Percentiles rank a stretch among this genome's conserved stretches.
Evolutionary conservation across 2,888 invertebrate species (phyloP).

Genomic region (Mayetiola destructor): DNA sequence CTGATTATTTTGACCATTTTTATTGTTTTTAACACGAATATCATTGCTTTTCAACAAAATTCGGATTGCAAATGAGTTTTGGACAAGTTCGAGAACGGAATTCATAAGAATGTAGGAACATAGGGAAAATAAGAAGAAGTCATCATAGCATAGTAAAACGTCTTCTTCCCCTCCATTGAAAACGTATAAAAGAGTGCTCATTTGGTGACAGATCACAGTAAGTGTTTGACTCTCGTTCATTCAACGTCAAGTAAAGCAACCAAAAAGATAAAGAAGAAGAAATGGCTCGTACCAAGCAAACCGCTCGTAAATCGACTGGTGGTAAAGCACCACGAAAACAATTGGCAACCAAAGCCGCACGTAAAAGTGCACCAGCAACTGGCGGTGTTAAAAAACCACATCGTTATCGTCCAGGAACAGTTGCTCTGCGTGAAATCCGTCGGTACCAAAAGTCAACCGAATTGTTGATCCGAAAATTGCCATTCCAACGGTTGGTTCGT

Average conservation of each 20-base stretch:
- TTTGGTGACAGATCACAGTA: conserved; percentile 59
- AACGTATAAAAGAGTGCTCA: conserved; percentile 80
- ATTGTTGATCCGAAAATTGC: conserved; percentile 85
- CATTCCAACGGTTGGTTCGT: conserved; percentile 90
- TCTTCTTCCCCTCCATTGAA: no score
- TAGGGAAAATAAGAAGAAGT: no score
- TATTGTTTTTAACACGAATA: no score
- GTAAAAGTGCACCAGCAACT: conserved; percentile 88
- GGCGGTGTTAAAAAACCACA: conserved; percentile 95
- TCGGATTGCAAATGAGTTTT: no score
- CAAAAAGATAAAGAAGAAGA: no score
- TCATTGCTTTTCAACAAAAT: no score
- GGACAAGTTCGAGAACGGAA: no score
- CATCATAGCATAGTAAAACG: no score
- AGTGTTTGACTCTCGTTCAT: neutral
- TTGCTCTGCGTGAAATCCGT: conserved; percentile 92
- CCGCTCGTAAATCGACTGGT: conserved; percentile 93
- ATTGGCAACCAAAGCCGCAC: conserved; percentile 83
- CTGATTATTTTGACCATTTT: no score
- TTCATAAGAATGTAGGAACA: no score
- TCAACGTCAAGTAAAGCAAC: neutral
- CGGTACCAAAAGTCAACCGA: conserved; percentile 94
- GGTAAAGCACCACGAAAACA: conserved; percentile 94
- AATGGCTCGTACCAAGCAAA: conserved; percentile 97
- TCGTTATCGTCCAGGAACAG: conserved; percentile 93